A percentile compares a stretch with the other conserved stretches of the same genome.
Conservation (phyloP, 2,113 vertebrate genomes). For the Rattus rattus region DNA sequence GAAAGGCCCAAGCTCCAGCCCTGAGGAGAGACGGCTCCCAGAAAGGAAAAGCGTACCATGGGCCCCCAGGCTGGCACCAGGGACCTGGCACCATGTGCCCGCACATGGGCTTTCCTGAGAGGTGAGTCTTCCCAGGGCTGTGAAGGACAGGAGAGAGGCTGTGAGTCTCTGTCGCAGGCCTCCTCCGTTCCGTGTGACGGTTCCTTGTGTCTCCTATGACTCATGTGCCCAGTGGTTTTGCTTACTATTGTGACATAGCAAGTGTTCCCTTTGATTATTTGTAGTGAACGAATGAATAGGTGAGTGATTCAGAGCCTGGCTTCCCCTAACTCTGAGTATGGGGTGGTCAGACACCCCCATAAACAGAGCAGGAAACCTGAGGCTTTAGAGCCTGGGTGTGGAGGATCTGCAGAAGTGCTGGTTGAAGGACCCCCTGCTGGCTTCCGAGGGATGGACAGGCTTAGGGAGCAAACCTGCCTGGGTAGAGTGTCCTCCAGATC, state of each 20-base stretch:
- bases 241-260: not conserved
- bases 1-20: not conserved
- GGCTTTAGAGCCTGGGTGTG: not conserved
- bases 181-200: not conserved
- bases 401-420: rapidly evolving
- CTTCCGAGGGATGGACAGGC: not conserved
- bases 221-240: not conserved
- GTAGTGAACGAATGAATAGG: not conserved
- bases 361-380: not conserved
- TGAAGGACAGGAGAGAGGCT: not conserved
- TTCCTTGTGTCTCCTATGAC: not conserved
- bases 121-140: not conserved
- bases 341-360: too few relatives aligned
- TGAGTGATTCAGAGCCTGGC: not conserved
- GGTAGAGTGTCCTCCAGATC: not conserved
- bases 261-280: not conserved
- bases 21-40: not conserved
- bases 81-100: not conserved
- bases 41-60: not conserved
- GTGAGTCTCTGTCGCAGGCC: not conserved
- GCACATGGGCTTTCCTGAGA: not conserved
- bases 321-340: not conserved
- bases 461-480: rapidly evolving
- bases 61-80: not conserved
- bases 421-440: not conserved